phyloP scores from a whole-genome alignment of 2,888 invertebrate genomes.

The Hermaeophaga mercurialis region DNA sequence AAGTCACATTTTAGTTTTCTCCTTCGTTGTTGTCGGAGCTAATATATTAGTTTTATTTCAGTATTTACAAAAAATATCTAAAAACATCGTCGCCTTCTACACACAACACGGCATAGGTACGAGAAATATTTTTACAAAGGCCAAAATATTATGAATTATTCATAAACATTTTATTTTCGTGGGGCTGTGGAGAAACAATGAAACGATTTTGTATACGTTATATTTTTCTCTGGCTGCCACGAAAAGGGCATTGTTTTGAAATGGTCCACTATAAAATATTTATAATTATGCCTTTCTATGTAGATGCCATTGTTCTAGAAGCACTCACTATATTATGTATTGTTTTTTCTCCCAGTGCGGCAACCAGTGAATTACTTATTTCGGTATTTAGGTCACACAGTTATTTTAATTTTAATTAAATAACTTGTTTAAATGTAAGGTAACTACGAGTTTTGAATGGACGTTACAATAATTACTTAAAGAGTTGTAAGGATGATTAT shows the following conservation, averaged over 20 bases:
- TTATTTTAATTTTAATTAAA: neutral
- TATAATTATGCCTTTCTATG: constrained; percentile 36
- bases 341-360: neutral
- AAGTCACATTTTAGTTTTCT: too few relatives aligned
- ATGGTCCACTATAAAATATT: constrained; percentile 42
- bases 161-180: constrained; percentile 40
- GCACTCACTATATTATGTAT: constrained; percentile 18
- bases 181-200: constrained; percentile 44
- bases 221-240: constrained; percentile 36
- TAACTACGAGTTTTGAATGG: too few relatives aligned
- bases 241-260: constrained; percentile 44
- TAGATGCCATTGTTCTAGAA: constrained; percentile 37
- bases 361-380: neutral
- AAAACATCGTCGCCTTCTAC: neutral
- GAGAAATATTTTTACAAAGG: neutral
- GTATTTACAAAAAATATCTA: neutral
- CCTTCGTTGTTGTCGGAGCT: too few relatives aligned
- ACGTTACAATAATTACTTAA: too few relatives aligned
- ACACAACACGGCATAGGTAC: neutral
- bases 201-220: constrained; percentile 40
- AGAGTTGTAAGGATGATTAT: too few relatives aligned
- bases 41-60: neutral
- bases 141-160: constrained; percentile 42
- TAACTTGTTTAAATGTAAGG: too few relatives aligned
- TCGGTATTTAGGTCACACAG: neutral